These are phyloP conservation scores for Asarcornis scutulata DNA, from an alignment of 2,113 vertebrate genomes.

Conservation along the genomic window DNA sequence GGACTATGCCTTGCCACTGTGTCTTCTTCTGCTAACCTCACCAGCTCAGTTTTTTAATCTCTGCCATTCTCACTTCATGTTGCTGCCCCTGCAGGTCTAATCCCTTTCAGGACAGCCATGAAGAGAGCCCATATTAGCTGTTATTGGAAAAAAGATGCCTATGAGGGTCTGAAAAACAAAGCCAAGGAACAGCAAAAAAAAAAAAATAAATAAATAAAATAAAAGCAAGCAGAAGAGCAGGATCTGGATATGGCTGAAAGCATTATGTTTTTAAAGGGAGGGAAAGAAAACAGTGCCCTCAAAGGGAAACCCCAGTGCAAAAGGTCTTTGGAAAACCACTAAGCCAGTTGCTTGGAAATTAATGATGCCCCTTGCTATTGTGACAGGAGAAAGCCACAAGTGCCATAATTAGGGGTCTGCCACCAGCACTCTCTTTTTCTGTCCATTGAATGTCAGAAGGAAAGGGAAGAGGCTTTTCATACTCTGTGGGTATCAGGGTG, in stretches of 20 bases:
- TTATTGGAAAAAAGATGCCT: background rate
- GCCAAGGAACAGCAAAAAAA: background rate
- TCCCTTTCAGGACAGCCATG: background rate
- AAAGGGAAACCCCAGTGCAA: background rate
- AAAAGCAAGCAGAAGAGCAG: background rate
- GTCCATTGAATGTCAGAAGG: background rate
- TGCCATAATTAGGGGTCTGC: background rate
- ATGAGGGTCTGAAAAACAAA: background rate
- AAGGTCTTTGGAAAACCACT: constrained; percentile 7
- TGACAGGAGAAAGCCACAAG: background rate
- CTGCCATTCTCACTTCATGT: background rate
- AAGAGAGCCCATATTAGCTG: background rate
- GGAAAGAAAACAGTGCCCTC: background rate
- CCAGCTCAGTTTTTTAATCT: background rate
- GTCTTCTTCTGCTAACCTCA: background rate
- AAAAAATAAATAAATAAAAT: background rate
- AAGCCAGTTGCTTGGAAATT: constrained; percentile 48
- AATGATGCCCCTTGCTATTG: background rate
- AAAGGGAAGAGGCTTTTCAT: background rate
- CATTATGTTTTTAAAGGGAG: background rate
- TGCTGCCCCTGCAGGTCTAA: background rate
- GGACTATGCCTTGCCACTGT: background rate
- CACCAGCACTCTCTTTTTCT: constrained; percentile 21
- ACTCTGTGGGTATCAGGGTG: background rate
- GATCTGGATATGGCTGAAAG: background rate